Percentiles rank a stretch among this genome's conserved stretches.
Evolutionary conservation across 2,113 vertebrate species (phyloP).

Genomic region (Salvelinus fontinalis): DNA sequence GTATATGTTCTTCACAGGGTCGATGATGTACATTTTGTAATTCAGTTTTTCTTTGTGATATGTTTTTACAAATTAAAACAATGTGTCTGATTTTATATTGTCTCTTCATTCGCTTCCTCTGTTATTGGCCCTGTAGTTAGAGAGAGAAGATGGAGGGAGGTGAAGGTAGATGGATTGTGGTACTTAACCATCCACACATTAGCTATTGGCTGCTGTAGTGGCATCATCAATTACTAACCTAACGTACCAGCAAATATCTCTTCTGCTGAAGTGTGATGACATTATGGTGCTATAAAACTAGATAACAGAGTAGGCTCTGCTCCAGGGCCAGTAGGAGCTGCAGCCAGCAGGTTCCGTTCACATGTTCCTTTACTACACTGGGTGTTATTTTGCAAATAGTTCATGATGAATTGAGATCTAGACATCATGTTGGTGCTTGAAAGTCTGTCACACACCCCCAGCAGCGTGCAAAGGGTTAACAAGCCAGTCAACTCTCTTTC

Average conservation of each 20-base stretch:
- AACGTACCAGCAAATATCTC: no score
- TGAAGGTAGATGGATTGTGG: neutral
- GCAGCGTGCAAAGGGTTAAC: neutral
- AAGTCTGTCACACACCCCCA: neutral
- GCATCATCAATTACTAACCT: no score
- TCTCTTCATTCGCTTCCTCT: neutral
- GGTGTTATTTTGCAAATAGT: no score
- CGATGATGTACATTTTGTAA: slow-evolving; percentile 34
- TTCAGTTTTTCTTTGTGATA: slow-evolving; percentile 6
- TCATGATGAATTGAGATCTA: no score
- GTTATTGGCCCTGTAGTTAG: no score
- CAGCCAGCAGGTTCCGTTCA: neutral
- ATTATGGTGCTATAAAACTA: neutral
- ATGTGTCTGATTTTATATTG: slow-evolving; percentile 30
- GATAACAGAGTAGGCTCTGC: neutral
- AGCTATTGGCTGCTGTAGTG: neutral
- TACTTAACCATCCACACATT: neutral
- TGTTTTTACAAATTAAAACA: slow-evolving; percentile 19
- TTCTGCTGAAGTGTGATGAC: neutral
- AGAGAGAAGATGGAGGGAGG: no score
- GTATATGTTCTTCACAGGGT: slow-evolving; percentile 25
- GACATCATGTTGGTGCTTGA: no score
- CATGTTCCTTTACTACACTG: no score
- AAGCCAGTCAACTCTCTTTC: neutral
- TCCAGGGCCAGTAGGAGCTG: neutral